Evolutionary conservation across 2,888 invertebrate species (phyloP).

Genomic region (Notocelia uddmanniana): DNA sequence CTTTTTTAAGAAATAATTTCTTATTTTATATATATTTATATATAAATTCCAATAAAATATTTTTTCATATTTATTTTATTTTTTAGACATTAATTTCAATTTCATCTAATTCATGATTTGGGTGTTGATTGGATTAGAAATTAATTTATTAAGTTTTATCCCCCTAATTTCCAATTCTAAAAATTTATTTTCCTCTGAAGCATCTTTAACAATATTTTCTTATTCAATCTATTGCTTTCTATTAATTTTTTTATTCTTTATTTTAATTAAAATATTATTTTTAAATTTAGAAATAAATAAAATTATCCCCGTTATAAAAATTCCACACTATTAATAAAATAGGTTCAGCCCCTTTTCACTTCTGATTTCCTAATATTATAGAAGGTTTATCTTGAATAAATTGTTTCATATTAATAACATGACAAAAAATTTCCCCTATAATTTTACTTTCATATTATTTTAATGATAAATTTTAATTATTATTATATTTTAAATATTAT

Average conservation of each 20-base stretch:
- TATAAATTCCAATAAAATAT: slow-evolving; percentile 82
- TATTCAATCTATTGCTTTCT: slow-evolving; percentile 86
- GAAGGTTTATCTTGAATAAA: slow-evolving; percentile 86
- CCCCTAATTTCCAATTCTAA: slow-evolving; percentile 80
- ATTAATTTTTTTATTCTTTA: slow-evolving; percentile 82
- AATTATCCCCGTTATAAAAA: slow-evolving; percentile 66
- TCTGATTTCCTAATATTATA: slow-evolving; percentile 86
- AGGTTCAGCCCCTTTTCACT: slow-evolving; percentile 86
- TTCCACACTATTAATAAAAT: slow-evolving; percentile 81
- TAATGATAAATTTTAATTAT: slow-evolving; percentile 73
- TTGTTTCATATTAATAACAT: slow-evolving; percentile 84
- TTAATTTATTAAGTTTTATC: slow-evolving; percentile 87
- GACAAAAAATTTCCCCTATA: slow-evolving; percentile 88
- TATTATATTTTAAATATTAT: slow-evolving; percentile 76
- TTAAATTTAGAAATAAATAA: slow-evolving; percentile 67
- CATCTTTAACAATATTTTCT: slow-evolving; percentile 87
- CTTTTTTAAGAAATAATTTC: slow-evolving; percentile 78
- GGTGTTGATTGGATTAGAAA: slow-evolving; percentile 87
- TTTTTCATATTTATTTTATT: slow-evolving; percentile 82
- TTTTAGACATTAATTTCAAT: slow-evolving; percentile 77
- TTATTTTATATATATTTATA: slow-evolving; percentile 83
- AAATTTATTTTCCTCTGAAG: slow-evolving; percentile 82
- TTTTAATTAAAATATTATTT: slow-evolving; percentile 70
- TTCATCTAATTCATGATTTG: slow-evolving; percentile 73
- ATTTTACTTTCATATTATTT: slow-evolving; percentile 81